A percentile compares a stretch with the other conserved stretches of the same genome.
Conservation (phyloP, 2,888 invertebrate species). For the Andricus curvator region DNA sequence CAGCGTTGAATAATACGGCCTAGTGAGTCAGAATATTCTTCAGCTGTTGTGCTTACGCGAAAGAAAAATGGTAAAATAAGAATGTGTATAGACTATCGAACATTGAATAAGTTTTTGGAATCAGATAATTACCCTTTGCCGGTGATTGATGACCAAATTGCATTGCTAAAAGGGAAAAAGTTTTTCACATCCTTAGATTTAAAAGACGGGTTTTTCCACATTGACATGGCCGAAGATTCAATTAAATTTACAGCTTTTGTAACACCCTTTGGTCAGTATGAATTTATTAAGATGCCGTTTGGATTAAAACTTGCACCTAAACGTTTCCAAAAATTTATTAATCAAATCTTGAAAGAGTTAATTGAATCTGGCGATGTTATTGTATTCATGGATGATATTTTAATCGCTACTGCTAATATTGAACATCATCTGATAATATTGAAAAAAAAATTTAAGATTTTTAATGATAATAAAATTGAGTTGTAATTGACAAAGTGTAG, state of each 20-base stretch:
- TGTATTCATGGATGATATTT: too few species aligned
- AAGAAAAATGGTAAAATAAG: slow-evolving; percentile 55
- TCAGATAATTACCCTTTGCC: slow-evolving; percentile 46
- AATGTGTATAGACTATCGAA: slow-evolving; percentile 54
- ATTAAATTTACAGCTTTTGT: slow-evolving; percentile 4
- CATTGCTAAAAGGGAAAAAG: slow-evolving; percentile 41
- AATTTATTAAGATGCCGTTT: too few species aligned
- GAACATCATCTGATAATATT: too few species aligned
- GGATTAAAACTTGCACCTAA: too few species aligned
- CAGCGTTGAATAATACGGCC: slow-evolving; percentile 44
- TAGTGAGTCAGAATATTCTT: slow-evolving; percentile 49
- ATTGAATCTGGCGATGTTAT: too few species aligned
- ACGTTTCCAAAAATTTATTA: too few species aligned
- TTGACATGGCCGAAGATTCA: slow-evolving; percentile 44
- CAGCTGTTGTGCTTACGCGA: slow-evolving; percentile 49
- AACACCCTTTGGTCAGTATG: too few species aligned
- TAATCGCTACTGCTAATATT: too few species aligned
- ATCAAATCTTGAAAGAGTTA: too few species aligned
- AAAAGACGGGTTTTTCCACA: slow-evolving; percentile 48
- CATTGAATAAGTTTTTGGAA: slow-evolving; percentile 46
- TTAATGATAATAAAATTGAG: too few species aligned
- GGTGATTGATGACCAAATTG: slow-evolving; percentile 49
- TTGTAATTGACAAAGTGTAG: too few species aligned
- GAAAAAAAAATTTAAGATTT: too few species aligned
- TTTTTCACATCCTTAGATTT: slow-evolving; percentile 46